These are phyloP conservation scores for Nyctalus aviator DNA, from an alignment of 2,797 vertebrate genomes.

Conservation along the genomic window DNA sequence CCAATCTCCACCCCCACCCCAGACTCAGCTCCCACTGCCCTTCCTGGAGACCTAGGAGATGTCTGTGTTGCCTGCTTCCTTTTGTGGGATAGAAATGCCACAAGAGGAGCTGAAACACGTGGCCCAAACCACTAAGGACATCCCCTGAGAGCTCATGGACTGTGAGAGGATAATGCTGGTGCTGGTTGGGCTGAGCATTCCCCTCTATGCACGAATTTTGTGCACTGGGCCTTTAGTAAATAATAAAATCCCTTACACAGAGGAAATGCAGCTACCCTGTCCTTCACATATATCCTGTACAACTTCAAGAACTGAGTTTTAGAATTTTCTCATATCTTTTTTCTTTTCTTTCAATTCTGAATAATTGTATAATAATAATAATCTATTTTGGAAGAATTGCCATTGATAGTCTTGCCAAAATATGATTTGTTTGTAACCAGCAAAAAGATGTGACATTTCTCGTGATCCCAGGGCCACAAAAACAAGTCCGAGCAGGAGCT, in stretches of 20 bases:
- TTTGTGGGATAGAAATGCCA: neutral
- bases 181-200: no score
- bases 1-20: neutral
- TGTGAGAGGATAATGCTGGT: no score
- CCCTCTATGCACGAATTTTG: no score
- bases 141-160: no score
- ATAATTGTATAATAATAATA: neutral
- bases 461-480: fast-evolving
- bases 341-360: neutral
- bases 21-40: neutral
- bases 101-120: neutral
- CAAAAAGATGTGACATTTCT: neutral
- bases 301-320: neutral
- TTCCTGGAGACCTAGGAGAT: neutral
- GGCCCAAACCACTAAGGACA: neutral
- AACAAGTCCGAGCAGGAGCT: no score
- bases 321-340: neutral
- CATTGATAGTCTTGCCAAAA: neutral
- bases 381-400: neutral
- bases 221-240: neutral
- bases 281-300: neutral
- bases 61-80: neutral
- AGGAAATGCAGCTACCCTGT: neutral
- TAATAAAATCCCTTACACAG: neutral
- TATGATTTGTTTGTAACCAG: neutral